Percentiles rank a stretch among this genome's conserved stretches.
phyloP scores from a whole-genome alignment of 2,113 vertebrate species.

The Tetrax tetrax region DNA sequence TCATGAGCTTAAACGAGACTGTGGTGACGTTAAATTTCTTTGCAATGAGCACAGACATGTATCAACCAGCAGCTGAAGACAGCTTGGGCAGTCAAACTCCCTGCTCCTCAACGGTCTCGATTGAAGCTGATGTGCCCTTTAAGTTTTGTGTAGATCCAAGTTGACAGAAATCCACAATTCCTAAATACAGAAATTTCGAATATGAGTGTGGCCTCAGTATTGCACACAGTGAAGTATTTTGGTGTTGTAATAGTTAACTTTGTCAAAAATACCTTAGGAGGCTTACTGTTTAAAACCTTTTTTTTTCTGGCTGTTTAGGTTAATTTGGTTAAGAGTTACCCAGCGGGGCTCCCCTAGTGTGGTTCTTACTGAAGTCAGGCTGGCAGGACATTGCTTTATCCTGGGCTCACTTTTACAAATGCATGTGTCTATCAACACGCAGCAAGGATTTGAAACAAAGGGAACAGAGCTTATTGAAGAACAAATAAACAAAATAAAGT shows the following conservation, averaged over 20 bases:
- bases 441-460: not conserved
- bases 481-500: not conserved
- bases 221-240: not conserved
- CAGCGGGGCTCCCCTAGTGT: not conserved
- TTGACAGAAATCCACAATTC: not conserved
- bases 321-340: not conserved
- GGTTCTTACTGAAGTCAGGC: not conserved
- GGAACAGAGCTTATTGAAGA: not conserved
- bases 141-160: not conserved
- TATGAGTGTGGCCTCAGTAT: not conserved
- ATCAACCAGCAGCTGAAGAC: not conserved
- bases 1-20: not conserved
- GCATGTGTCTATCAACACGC: not conserved
- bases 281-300: not conserved
- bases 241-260: not conserved
- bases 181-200: not conserved
- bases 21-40: not conserved
- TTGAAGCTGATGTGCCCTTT: not conserved
- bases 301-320: not conserved
- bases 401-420: not conserved
- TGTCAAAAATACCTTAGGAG: not conserved
- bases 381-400: not conserved
- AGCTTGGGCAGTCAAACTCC: too few species aligned
- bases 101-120: fast-evolving
- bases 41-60: too few species aligned